These are phyloP conservation scores for Trachelus tabidus DNA, from an alignment of 2,888 invertebrate genomes.

Conservation along the genomic window DNA sequence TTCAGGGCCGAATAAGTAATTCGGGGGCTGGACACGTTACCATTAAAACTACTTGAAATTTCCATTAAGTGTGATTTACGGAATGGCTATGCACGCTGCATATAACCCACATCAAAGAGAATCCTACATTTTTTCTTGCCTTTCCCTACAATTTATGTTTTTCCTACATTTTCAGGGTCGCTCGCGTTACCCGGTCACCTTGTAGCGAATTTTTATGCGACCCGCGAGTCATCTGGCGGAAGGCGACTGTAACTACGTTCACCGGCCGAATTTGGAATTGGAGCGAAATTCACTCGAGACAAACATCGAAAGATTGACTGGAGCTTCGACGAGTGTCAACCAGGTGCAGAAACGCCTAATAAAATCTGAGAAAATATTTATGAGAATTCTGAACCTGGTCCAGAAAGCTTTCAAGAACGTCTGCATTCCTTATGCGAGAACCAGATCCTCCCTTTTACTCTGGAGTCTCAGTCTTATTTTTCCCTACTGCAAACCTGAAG, in stretches of 20 bases:
- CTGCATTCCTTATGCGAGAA: neutral
- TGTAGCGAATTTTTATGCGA: neutral
- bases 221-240: neutral
- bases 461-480: neutral
- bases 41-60: neutral
- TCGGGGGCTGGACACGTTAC: neutral
- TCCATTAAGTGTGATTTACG: neutral
- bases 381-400: neutral
- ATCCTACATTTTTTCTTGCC: neutral
- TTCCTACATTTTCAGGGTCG: neutral
- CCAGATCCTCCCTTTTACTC: neutral
- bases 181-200: neutral
- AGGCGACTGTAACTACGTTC: neutral
- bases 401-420: neutral
- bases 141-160: neutral
- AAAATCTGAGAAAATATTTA: neutral
- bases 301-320: neutral
- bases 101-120: neutral
- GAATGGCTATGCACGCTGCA: neutral
- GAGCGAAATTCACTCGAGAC: too few relatives aligned
- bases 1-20: neutral
- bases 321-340: neutral
- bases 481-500: neutral
- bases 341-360: neutral
- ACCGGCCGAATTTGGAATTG: too few relatives aligned